Conservation (phyloP, 2,888 invertebrate species). For the Hydropsyche betteni region DNA sequence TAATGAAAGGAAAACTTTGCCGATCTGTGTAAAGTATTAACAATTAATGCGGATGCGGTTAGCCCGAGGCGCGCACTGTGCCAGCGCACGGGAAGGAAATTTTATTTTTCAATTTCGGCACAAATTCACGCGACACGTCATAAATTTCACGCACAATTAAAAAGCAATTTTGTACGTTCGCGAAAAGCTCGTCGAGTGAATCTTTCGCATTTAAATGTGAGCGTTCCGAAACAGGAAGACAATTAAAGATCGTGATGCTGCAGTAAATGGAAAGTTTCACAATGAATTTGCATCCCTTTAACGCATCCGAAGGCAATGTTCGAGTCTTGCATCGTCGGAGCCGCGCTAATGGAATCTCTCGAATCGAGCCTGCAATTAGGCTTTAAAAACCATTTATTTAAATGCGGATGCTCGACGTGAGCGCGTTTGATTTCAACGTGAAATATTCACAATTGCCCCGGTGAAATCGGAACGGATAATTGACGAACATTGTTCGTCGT, state of each 20-base stretch:
- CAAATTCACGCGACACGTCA: too few relatives aligned
- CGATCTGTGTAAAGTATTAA: constrained; percentile 46
- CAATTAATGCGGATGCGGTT: constrained; percentile 41
- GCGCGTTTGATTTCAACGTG: constrained; percentile 19
- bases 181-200: too few relatives aligned
- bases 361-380: constrained; percentile 10
- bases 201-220: not conserved
- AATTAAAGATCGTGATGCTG: constrained; percentile 24
- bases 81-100: too few relatives aligned
- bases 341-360: not conserved
- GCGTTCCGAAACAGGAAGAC: constrained; percentile 5
- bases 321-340: not conserved
- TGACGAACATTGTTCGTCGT: constrained; percentile 46
- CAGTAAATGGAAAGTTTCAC: constrained; percentile 18
- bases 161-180: too few relatives aligned
- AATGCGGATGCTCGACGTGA: not conserved
- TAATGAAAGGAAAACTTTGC: constrained; percentile 49
- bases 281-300: constrained; percentile 26
- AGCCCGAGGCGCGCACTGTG: constrained; percentile 11
- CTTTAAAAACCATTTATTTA: not conserved
- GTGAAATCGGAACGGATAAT: constrained; percentile 50
- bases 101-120: too few relatives aligned
- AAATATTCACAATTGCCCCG: constrained; percentile 48
- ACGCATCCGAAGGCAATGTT: not conserved
- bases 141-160: too few relatives aligned